Base-by-base conservation (phyloP, 2,888 invertebrate genomes). In the Crossocerus cetratus region DNA sequence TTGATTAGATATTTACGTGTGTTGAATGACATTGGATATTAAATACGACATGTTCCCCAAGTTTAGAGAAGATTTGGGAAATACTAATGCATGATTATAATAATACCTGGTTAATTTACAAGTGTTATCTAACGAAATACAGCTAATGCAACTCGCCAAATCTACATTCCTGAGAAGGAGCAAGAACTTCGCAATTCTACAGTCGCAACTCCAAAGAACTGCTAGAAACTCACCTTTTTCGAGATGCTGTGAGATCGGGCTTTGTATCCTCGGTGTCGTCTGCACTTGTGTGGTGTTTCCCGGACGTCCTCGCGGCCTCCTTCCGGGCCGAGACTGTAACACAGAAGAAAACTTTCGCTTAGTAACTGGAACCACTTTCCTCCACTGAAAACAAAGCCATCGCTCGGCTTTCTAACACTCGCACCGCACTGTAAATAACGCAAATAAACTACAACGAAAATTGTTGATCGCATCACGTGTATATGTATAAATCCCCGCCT, bases 211-310 rank as follows among this genome's bases (percentile, higher is more conserved):
- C n/a, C n/a, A 13, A 43, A 53, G 14, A 18, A 58, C 60, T 59
- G n/a, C n/a, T n/a, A n/a, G n/a, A n/a, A n/a, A 72, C 85, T 77
- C 72, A 89, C 90, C 90, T 89, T 89, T 89, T 72, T 88, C 90
- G 53, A 88, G 84, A 70, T 89, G 89, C 77, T 88, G 89, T 3
- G 88, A 83, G 59, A 87, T 84, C 45, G 89, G 87, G 62, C 86
- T 88, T 75, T 87, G 89, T 45, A 86, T 84, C 75, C 86, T 85
- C 67, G 88, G 78, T 44, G 89, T 82, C 60, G 88, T 77, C 72
- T 87, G 88, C 20, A 87, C 76, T 61, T 88, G 88, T 16, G 87
- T 73, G 55, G 85, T 84, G 77, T 86, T 88, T 71, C 86, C 88
- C 45, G 89, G 89, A 66, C 89, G 89, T 80, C 88, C 88, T 74